Base-by-base conservation (phyloP, 2,797 vertebrate species). In the Cynodonichthys magdalenae region DNA sequence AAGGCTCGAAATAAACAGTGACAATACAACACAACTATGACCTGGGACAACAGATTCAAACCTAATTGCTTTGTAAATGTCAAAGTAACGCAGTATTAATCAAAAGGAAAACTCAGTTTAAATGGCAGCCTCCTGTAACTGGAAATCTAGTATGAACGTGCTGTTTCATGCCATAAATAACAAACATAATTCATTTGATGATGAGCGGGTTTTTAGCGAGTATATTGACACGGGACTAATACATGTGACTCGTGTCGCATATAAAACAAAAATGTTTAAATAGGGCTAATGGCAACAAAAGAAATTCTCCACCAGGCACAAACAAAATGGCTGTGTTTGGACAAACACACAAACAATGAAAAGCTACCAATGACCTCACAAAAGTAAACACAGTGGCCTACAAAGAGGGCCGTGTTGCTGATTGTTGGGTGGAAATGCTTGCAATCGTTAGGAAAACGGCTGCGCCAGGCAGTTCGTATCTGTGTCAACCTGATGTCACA, bases 21-120 rank as follows among this genome's bases (percentile, higher is more conserved):
- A 41, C 15, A 14, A 45, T 6, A 44, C 19, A 68, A 52, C 27
- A 36, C 10, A 52, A 53, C 20, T 47, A 15, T 46, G 28, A 50
- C 5, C 17, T 14, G 20, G 9, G 6, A 11, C 20, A 5, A 18
- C 5, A 53, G 4, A 59, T 14, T 45, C 17, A 12, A 24, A 59
- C 12, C 3, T 36, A 44, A 74, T 28, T 56, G 28, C 15, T 27
- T 46, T 19, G 17, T 12, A 20, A 63, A 34, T 55, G 28, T 68
- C 47, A 36, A 46, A 48, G 62, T 54, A 24, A 34, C 45, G 12
- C 15, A 41, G 18, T 14, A 17, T 8, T 1, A 55, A 20, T 50
- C n/a, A 6, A 72, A 62, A 19, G 34, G 36, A 0, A 9, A 28
- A 34, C 29, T 36, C n/a, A 56, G 8, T 46, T 57, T 76, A 3